Evolutionary conservation across 2,888 invertebrate species (phyloP).

Genomic region (Tenodera sinensis): DNA sequence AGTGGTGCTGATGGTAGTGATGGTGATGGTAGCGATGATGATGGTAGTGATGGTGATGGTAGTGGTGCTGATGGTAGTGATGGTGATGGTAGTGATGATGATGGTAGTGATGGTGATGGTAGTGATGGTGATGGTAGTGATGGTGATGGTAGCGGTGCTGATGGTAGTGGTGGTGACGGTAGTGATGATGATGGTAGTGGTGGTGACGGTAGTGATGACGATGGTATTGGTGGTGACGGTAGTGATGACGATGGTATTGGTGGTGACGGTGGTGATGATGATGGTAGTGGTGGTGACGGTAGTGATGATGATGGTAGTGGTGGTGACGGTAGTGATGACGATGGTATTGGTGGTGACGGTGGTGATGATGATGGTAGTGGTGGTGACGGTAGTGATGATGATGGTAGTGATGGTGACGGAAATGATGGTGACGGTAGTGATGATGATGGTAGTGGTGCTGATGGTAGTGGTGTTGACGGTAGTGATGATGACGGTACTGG

Average conservation of each 20-base stretch:
- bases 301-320: background rate
- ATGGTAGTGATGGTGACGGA: background rate
- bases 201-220: background rate
- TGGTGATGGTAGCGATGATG: background rate
- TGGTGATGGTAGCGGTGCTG: no score
- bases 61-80: no score
- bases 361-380: background rate
- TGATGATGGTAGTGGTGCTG: background rate
- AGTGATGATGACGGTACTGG: no score
- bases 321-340: background rate
- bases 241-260: no score
- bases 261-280: no score
- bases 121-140: background rate
- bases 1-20: no score
- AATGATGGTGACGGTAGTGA: background rate
- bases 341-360: no score
- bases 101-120: background rate
- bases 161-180: background rate
- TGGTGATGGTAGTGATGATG: background rate
- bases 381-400: background rate
- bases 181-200: background rate
- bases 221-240: no score
- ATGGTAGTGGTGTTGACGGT: no score
- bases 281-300: background rate
- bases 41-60: background rate